phyloP scores from a whole-genome alignment of 2,888 invertebrate species.

The Encarsia formosa region DNA sequence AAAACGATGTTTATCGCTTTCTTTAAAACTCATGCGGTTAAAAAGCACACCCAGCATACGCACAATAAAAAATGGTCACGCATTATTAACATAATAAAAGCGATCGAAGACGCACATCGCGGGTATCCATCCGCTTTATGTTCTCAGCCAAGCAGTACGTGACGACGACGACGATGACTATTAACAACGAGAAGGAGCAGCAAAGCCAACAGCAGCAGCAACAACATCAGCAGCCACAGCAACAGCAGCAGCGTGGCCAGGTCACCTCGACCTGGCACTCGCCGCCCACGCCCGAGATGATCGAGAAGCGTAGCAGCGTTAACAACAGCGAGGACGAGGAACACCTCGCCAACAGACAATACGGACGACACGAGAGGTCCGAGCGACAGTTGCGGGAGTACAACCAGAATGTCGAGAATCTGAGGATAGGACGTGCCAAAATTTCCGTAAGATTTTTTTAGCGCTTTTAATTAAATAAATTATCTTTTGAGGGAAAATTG shows the following conservation, averaged over 20 bases:
- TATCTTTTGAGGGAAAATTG: too few species aligned
- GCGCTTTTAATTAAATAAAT: too few species aligned
- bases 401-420: conserved; percentile 41
- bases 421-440: conserved; percentile 19
- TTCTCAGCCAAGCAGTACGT: conserved; percentile 26
- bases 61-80: too few species aligned
- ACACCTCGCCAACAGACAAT: conserved; percentile 13
- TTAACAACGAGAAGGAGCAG: conserved; percentile 26
- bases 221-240: too few species aligned
- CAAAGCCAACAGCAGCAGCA: neutral
- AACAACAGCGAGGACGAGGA: conserved; percentile 16
- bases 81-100: too few species aligned
- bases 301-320: conserved; percentile 20
- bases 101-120: conserved; percentile 18
- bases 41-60: too few species aligned
- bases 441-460: conserved; percentile 6
- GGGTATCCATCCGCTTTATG: conserved; percentile 13
- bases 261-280: conserved; percentile 10
- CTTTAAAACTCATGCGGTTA: too few species aligned
- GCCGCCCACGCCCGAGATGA: conserved; percentile 17
- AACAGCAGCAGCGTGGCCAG: neutral
- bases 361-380: conserved; percentile 30
- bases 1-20: too few species aligned
- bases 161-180: conserved; percentile 27
- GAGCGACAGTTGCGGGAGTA: conserved; percentile 40